Percentiles rank a stretch among this genome's conserved stretches.
phyloP scores from a whole-genome alignment of 2,113 vertebrate genomes.

The Amphiprion ocellaris region DNA sequence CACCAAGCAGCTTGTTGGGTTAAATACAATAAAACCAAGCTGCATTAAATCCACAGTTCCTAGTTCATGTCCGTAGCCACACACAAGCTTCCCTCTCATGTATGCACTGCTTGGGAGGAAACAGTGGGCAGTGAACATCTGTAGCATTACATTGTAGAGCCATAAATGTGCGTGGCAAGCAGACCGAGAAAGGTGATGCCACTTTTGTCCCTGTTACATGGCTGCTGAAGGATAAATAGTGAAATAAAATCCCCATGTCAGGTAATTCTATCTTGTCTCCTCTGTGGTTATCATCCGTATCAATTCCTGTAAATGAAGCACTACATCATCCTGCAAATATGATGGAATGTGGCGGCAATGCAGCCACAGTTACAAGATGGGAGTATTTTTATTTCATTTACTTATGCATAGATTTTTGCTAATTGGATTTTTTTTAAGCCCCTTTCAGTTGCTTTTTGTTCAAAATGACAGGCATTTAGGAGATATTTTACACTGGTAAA shows the following conservation, averaged over 20 bases:
- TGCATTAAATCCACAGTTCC: conserved; percentile 6
- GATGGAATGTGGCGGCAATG: conserved; percentile 28
- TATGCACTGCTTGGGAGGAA: conserved; percentile 17
- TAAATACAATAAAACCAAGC: conserved; percentile 1
- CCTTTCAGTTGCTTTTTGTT: neutral
- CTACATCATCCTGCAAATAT: conserved; percentile 57
- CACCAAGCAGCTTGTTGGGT: neutral
- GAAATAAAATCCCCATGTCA: conserved; percentile 62
- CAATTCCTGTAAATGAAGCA: conserved; percentile 72
- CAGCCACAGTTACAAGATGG: conserved; percentile 23
- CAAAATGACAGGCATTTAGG: neutral
- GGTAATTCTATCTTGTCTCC: conserved; percentile 68
- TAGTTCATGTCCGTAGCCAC: neutral
- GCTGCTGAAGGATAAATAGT: conserved; percentile 68
- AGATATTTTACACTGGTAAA: conserved; percentile 2
- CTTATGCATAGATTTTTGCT: conserved; percentile 10
- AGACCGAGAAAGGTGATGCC: conserved; percentile 60
- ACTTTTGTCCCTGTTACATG: conserved; percentile 52
- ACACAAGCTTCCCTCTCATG: neutral
- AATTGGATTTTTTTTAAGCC: too few species aligned
- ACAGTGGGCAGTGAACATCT: conserved; percentile 50
- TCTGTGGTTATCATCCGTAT: conserved; percentile 72
- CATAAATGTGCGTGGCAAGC: conserved; percentile 66
- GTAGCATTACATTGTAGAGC: conserved; percentile 23
- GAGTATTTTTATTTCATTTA: conserved; percentile 24